A percentile compares a stretch with the other conserved stretches of the same genome.
Conservation (phyloP, 2,888 invertebrate genomes). For the Heteromyza rotundicornis region DNA sequence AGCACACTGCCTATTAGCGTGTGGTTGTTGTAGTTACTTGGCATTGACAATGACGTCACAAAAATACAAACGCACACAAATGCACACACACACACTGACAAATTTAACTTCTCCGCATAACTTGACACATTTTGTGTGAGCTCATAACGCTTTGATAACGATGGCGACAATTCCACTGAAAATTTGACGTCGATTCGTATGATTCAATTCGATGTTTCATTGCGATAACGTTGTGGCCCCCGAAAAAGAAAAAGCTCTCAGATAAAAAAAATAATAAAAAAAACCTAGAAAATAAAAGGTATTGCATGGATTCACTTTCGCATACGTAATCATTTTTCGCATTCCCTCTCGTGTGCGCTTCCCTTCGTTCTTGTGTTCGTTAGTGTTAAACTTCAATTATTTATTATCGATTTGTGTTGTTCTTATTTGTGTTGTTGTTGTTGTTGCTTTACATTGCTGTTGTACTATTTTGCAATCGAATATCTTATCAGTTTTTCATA, state of each 20-base stretch:
- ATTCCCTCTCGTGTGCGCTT: no score
- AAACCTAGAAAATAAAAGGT: no score
- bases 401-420: not conserved
- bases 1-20: no score
- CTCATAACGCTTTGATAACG: not conserved
- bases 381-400: not conserved
- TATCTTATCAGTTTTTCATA: not conserved
- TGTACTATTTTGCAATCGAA: not conserved
- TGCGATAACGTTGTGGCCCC: not conserved
- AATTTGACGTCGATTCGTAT: not conserved
- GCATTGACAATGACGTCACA: not conserved
- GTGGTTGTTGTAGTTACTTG: not conserved
- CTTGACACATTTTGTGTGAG: no score
- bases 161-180: not conserved
- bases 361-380: not conserved
- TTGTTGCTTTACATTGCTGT: not conserved
- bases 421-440: not conserved
- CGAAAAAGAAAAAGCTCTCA: no score
- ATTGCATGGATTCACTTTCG: not conserved
- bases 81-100: not conserved
- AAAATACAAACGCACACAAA: no score
- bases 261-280: no score
- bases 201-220: not conserved
- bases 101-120: not conserved
- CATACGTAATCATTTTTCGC: no score